Conservation (phyloP, 2,797 vertebrate genomes). For the Scomberomorus guttatus region DNA sequence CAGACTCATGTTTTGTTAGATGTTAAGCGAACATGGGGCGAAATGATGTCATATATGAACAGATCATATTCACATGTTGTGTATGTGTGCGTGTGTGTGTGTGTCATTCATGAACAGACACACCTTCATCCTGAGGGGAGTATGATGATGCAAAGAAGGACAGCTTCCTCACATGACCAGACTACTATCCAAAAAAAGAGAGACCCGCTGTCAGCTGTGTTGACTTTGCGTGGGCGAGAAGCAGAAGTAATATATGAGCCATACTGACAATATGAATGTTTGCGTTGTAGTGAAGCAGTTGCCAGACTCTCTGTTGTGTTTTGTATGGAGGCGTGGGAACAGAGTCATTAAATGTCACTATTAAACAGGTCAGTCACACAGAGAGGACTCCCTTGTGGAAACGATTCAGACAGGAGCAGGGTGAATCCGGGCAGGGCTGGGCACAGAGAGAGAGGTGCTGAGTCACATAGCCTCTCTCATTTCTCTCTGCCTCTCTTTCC, state of each 20-base stretch:
- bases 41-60: constrained; percentile 55
- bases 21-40: constrained; percentile 24
- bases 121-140: constrained; percentile 38
- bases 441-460: constrained; percentile 54
- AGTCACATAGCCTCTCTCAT: constrained; percentile 70
- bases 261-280: constrained; percentile 55
- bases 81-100: constrained; percentile 10
- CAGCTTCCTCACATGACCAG: constrained; percentile 12
- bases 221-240: constrained; percentile 60
- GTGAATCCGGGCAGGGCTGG: constrained; percentile 58
- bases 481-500: constrained; percentile 46
- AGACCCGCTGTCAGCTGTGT: constrained; percentile 41
- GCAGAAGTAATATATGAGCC: constrained; percentile 40
- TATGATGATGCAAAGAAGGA: constrained; percentile 50
- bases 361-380: constrained; percentile 61
- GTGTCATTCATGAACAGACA: constrained; percentile 42
- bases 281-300: constrained; percentile 40
- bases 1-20: constrained; percentile 36
- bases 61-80: constrained; percentile 51
- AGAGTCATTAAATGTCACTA: constrained; percentile 59
- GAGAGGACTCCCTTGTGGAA: constrained; percentile 58
- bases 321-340: constrained; percentile 70
- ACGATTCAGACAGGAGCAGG: constrained; percentile 38
- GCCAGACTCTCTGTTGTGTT: constrained; percentile 24
- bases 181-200: constrained; percentile 13